Evolutionary conservation across 2,113 vertebrate species (phyloP).

Genomic region (Empidonax alnorum): DNA sequence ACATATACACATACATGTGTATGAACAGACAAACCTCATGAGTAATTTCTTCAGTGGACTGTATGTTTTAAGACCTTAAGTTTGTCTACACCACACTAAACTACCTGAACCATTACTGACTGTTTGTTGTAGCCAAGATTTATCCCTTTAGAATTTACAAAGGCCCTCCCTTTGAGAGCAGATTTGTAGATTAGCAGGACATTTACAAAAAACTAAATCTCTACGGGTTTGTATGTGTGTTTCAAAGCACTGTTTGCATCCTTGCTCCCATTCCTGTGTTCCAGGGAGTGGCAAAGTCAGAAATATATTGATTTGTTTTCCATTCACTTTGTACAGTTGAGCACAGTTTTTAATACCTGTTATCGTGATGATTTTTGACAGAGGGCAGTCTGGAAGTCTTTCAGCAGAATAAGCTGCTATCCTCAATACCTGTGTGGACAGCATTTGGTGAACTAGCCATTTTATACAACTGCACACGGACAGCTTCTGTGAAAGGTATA

Average conservation of each 20-base stretch:
- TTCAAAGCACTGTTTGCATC: neutral
- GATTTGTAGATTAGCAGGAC: neutral
- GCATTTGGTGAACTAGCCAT: slow-evolving; percentile 93
- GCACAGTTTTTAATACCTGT: neutral
- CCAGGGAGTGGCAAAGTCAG: neutral
- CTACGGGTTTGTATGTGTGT: fast-evolving
- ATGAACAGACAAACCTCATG: neutral
- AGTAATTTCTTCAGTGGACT: neutral
- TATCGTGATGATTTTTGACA: slow-evolving; percentile 60
- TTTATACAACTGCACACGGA: slow-evolving; percentile 92
- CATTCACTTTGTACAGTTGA: neutral
- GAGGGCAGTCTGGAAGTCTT: slow-evolving; percentile 90
- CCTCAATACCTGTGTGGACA: slow-evolving; percentile 87
- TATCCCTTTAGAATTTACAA: neutral
- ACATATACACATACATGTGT: neutral
- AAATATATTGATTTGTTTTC: neutral
- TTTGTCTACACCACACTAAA: neutral
- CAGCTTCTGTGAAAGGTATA: slow-evolving; percentile 91
- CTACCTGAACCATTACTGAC: neutral
- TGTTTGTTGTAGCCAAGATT: neutral
- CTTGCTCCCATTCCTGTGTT: neutral
- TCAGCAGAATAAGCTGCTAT: slow-evolving; percentile 87
- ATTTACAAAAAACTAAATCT: neutral
- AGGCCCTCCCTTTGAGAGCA: neutral
- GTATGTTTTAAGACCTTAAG: neutral